A percentile compares a stretch with the other conserved stretches of the same genome.
These are phyloP conservation scores for Astropecten irregularis DNA, from an alignment of 53 echinoderm and acorn worm genomes.

Conservation along the genomic window DNA sequence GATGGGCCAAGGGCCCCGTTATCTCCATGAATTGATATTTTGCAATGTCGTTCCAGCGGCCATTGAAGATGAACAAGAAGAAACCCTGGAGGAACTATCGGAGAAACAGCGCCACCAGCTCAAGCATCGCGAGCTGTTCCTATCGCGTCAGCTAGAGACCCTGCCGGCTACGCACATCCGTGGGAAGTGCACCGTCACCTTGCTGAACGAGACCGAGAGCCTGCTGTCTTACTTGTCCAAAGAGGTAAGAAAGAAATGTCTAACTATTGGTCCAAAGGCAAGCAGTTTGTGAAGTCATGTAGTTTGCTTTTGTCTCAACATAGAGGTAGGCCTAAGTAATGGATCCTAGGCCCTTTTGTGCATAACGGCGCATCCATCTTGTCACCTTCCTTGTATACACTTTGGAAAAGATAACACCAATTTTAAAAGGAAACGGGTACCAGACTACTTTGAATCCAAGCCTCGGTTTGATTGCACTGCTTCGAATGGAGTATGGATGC, in stretches of 20 bases:
- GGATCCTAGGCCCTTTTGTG: too few species aligned
- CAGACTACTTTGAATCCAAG: too few species aligned
- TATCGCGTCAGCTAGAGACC: constrained; percentile 95
- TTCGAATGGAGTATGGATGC: too few species aligned
- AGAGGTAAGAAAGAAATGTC: constrained; percentile 60
- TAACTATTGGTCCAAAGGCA: not conserved
- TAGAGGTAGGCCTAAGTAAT: not conserved
- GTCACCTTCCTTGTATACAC: too few species aligned
- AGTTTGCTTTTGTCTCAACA: not conserved
- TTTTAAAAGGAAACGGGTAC: too few species aligned
- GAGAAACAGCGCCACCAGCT: constrained; percentile 99
- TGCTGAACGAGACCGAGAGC: constrained; percentile 96
- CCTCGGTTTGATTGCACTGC: too few species aligned
- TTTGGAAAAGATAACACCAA: too few species aligned
- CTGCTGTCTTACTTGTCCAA: constrained; percentile 90
- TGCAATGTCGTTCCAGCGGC: constrained; percentile 68
- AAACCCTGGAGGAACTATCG: constrained; percentile 84
- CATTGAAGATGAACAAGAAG: constrained; percentile 96
- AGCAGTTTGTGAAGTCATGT: not conserved
- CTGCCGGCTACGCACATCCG: constrained; percentile 99
- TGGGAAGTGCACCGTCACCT: constrained; percentile 96
- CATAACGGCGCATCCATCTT: too few species aligned
- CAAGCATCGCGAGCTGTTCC: constrained; percentile 94
- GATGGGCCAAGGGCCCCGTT: too few species aligned
- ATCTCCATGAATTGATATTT: constrained; percentile 27